Conservation (phyloP, 1,140 invertebrate genomes). For the Globodera ellingtonae region DNA sequence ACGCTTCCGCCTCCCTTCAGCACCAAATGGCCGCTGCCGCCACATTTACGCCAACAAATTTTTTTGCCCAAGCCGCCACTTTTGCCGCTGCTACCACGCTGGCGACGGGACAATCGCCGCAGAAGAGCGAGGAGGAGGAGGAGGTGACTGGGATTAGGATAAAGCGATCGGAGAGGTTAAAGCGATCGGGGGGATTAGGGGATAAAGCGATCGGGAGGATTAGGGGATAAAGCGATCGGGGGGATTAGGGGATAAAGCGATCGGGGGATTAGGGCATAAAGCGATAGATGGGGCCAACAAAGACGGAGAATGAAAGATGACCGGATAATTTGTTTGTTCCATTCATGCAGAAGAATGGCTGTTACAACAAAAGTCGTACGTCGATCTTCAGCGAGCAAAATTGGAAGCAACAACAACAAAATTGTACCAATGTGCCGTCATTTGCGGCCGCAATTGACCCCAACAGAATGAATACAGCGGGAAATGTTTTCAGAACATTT, state of each 20-base stretch:
- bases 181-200: background rate
- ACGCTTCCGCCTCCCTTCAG: constrained; percentile 3
- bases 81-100: background rate
- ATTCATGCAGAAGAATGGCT: background rate
- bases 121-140: constrained; percentile 5
- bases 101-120: background rate
- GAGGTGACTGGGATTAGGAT: background rate
- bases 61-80: background rate
- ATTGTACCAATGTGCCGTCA: background rate
- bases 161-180: no score
- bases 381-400: background rate
- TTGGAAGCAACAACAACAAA: constrained; percentile 3
- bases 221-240: background rate
- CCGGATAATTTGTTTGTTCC: no score
- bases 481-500: background rate
- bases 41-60: background rate
- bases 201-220: background rate
- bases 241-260: no score
- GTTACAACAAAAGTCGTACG: background rate
- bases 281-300: no score
- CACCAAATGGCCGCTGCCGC: constrained; percentile 16
- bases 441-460: background rate
- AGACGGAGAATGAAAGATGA: no score
- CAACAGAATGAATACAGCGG: background rate
- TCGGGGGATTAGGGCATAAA: no score